Conservation (phyloP, 2,113 vertebrate genomes). For the Ptilonorhynchus violaceus region DNA sequence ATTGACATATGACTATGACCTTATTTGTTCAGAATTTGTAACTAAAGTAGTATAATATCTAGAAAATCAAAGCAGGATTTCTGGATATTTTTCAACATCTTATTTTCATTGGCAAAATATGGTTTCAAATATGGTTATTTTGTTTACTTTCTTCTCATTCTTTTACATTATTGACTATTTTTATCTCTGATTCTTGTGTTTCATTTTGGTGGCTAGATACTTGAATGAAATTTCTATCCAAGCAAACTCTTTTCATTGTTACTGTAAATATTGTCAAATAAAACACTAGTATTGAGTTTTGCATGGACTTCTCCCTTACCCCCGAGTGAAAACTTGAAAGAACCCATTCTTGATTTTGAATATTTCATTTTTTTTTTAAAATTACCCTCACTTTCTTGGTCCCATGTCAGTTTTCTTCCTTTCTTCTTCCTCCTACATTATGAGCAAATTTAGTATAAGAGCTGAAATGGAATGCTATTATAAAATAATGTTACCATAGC, state of each 20-base stretch:
- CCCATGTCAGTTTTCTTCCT: not conserved
- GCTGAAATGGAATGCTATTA: not conserved
- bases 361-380: not conserved
- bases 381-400: not conserved
- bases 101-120: not conserved
- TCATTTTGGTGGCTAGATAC: not conserved
- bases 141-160: not conserved
- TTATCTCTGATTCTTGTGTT: not conserved
- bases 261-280: not conserved
- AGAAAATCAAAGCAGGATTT: not conserved
- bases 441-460: not conserved
- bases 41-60: not conserved
- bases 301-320: accelerated
- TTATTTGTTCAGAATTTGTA: not conserved
- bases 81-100: not conserved
- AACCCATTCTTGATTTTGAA: not conserved
- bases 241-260: accelerated
- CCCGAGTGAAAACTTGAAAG: not conserved
- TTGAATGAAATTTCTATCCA: not conserved
- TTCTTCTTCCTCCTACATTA: not conserved
- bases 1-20: not conserved
- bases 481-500: not conserved
- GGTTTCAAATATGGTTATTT: not conserved
- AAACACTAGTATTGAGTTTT: not conserved
- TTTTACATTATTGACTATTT: not conserved